Conservation (phyloP, 2,797 vertebrate species). For the Eospalax fontanierii region DNA sequence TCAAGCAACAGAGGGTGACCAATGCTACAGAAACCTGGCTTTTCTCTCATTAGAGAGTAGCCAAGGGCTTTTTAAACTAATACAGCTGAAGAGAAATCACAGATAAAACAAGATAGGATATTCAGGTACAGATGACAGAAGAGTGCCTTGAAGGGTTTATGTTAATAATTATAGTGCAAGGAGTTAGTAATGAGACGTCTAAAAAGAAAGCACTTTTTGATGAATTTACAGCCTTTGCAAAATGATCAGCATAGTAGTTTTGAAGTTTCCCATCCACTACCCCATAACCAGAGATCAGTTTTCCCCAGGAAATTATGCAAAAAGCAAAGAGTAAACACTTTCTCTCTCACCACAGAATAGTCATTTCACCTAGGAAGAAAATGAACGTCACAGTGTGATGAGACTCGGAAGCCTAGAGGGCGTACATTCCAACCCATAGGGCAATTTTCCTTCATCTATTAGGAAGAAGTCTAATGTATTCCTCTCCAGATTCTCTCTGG, state of each 20-base stretch:
- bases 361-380: constrained; percentile 78
- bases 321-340: constrained; percentile 78
- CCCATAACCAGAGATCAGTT: constrained; percentile 64
- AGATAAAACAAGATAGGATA: constrained; percentile 76
- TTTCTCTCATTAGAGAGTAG: constrained; percentile 81
- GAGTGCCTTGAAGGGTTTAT: constrained; percentile 23
- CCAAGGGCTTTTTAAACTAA: constrained; percentile 71
- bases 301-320: constrained; percentile 78
- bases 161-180: constrained; percentile 69
- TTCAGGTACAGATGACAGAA: constrained; percentile 53
- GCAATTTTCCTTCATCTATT: constrained; percentile 28
- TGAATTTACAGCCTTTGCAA: constrained; percentile 74
- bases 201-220: constrained; percentile 38
- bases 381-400: constrained; percentile 64
- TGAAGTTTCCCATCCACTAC: constrained; percentile 50
- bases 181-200: constrained; percentile 17
- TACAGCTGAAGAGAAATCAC: constrained; percentile 76
- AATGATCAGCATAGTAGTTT: constrained; percentile 63
- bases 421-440: constrained; percentile 11
- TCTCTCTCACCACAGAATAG: constrained; percentile 55
- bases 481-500: not conserved
- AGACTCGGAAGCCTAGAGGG: constrained; percentile 54
- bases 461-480: constrained; percentile 2
- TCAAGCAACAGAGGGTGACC: constrained; percentile 60
- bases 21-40: constrained; percentile 19